Percentiles rank a stretch among this genome's conserved stretches.
Conservation (phyloP, 2,113 vertebrate species). For the Albula glossodonta region DNA sequence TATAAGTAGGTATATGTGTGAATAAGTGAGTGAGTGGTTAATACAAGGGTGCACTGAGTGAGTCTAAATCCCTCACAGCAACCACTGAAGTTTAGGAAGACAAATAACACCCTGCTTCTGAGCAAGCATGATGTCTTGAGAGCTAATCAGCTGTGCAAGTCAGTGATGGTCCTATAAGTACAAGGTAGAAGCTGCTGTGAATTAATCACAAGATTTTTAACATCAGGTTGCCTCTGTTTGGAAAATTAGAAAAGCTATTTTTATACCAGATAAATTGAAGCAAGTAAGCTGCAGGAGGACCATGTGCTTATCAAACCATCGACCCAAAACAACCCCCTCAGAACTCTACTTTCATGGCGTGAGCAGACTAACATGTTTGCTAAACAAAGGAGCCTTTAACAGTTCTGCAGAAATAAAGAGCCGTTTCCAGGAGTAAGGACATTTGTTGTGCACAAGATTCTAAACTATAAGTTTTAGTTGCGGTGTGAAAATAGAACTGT, state of each 20-base stretch:
- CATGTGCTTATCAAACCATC: not conserved
- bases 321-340: not conserved
- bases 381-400: not conserved
- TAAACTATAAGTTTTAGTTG: not conserved
- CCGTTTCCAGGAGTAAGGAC: not conserved
- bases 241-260: not conserved
- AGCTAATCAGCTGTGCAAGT: no score
- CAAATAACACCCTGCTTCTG: no score
- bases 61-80: no score
- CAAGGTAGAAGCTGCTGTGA: no score
- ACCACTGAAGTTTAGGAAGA: no score
- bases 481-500: not conserved
- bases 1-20: not conserved
- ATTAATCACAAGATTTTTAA: no score
- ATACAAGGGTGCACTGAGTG: not conserved
- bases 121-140: no score
- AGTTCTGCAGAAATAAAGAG: not conserved
- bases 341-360: not conserved
- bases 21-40: not conserved
- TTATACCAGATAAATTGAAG: not conserved
- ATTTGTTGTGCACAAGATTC: not conserved
- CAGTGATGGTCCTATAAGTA: no score
- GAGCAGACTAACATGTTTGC: not conserved
- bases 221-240: no score
- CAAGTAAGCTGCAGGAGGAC: not conserved